Base-by-base conservation (phyloP, 2,888 invertebrate genomes). In the Sericinus montela region DNA sequence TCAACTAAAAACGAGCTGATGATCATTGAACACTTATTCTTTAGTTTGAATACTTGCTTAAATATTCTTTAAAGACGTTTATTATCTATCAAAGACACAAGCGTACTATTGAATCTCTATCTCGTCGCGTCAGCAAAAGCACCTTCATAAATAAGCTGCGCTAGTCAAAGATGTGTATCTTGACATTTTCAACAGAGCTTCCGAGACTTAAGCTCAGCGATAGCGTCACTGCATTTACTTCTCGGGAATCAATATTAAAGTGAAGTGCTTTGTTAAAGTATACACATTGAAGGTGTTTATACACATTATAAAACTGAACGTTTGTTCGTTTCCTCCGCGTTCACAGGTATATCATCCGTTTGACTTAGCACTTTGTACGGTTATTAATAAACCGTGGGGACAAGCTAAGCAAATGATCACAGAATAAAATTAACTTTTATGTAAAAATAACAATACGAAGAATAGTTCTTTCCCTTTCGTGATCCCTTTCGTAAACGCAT, bases 161-260 rank as follows among this genome's bases (percentile, higher is more conserved):
- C 41, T 48, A 48, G 47, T 50, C 47, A 53, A 51, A 56, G 48
- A 38, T 48, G 32, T 29, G 38, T 49, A 54, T 57, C 55, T 37
- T 38, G 19, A 52, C 51, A 48, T 53, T 53, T 48, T 48, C 52
- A 28, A 28, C 46, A 30, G 16, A 19, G 46, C 32, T 29, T 42
- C 9, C 13, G 42, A 41, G 38, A 43, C 48, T 50, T 36, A 39
- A 53, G 52, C 43, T 39, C 23, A 10, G 47, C 41, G 58, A 58
- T 60, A 60, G 29, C 40, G 54, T 54, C 53, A 48, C 39, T 36
- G 47, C 29, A 10, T 28, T 35, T 19, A 41, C 40, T 47, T 41
- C 35, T 35, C 19, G 29, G n/a, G 10, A 29, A 3, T 38, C 19
- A 10, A 19, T 45, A 13, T 8, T 15, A 30, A 23, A 35, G 34